Base-by-base conservation (phyloP, 1,140 invertebrate species). In the Araneus ventricosus region DNA sequence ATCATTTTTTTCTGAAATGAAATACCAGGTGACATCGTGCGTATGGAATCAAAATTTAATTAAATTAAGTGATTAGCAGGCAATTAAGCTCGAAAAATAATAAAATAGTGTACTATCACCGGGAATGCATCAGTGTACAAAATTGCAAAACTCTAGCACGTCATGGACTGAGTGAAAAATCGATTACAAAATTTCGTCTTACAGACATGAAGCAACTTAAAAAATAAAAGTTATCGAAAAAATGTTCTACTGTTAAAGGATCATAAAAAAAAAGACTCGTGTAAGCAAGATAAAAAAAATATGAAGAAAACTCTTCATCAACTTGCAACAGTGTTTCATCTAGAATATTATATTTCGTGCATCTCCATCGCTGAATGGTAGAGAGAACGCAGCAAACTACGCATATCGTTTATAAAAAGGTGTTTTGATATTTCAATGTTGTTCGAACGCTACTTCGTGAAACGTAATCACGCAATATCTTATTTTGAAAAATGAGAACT, bases 401-500 rank as follows among this genome's bases (percentile, higher is more conserved):
- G 59, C 59, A 63, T n/a, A 63, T 63, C 59, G 59, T 8, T 24
- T 63, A 24, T 63, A 63, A 63, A 63, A 63, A 1, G 59, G 4
- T 63, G 20, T 63, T 63, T 20, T 17, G 59, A n/a, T 24, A 63
- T 63, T 63, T 63, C 59, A n/a, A n/a, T 63, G 59, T 22, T 22
- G 45, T 52, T 52, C 45, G 45, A 52, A 52, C 20, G 59, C 22
- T 63, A 52, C 45, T 52, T 52, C 45, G n/a, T 63, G 59, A 22
- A 24, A 63, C 6, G n/a, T 8, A 24, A 63, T 63, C 59, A 63
- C 59, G 59, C 59, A n/a, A 63, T 63, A 24, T 20, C 24, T 63
- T 63, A n/a, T n/a, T 63, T 63, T 63, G 59, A 63, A 63, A 63
- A 63, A 63, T 63, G 59, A 63, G 59, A 24, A 63, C 59, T 63